phyloP scores from a whole-genome alignment of 2,113 vertebrate species.

The Pomatostomus ruficeps region DNA sequence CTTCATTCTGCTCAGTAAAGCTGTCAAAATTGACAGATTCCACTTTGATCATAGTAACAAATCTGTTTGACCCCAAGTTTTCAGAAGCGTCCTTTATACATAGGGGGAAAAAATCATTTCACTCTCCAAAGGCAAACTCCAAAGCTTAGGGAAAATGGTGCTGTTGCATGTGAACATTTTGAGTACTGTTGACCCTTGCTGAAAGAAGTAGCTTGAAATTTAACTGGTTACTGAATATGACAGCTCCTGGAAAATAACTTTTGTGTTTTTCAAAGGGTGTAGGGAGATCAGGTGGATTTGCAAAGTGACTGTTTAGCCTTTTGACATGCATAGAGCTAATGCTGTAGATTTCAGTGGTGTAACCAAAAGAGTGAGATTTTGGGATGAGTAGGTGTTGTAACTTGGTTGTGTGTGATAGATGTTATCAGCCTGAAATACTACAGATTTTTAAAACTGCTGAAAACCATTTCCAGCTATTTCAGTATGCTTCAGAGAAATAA shows the following conservation, averaged over 20 bases:
- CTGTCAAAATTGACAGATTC: neutral
- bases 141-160: neutral
- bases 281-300: neutral
- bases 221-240: neutral
- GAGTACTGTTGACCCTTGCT: neutral
- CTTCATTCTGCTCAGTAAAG: neutral
- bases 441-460: neutral
- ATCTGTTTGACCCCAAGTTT: neutral
- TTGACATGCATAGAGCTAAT: neutral
- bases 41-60: neutral
- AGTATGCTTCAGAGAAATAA: neutral
- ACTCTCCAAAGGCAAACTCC: neutral
- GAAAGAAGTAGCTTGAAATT: neutral
- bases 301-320: neutral
- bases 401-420: neutral
- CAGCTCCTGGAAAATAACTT: neutral
- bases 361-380: neutral
- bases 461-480: neutral
- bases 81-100: neutral
- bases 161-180: neutral
- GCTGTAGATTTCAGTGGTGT: neutral
- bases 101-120: neutral
- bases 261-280: neutral
- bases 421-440: neutral
- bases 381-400: neutral